Evolutionary conservation across 1,140 invertebrate species (phyloP).

Genomic region (Tetragonula clypearis): DNA sequence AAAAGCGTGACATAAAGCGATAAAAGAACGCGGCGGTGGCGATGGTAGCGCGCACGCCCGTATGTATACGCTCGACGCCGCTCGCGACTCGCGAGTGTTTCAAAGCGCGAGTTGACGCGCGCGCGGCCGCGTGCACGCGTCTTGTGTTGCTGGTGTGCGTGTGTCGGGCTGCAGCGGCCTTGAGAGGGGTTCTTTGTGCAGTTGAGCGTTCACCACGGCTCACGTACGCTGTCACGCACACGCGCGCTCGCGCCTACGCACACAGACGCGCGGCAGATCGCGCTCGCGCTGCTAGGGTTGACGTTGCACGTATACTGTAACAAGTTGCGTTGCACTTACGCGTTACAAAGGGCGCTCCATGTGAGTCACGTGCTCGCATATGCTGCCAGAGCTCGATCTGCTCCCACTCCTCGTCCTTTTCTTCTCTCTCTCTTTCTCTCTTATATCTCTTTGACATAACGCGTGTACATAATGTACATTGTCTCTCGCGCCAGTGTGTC

Average conservation of each 20-base stretch:
- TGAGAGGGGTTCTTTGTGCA: conserved; percentile 81
- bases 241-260: conserved; percentile 35
- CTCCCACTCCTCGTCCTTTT: conserved; percentile 11
- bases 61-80: conserved; percentile 1
- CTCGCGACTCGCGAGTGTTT: not conserved
- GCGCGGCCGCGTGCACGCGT: conserved; percentile 59
- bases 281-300: conserved; percentile 13
- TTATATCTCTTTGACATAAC: conserved; percentile 16
- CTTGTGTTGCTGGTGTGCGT: conserved; percentile 32
- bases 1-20: conserved; percentile 58
- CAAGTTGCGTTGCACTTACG: conserved; percentile 70
- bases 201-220: conserved; percentile 72
- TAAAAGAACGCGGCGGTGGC: conserved; percentile 31
- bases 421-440: not conserved
- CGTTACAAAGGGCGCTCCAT: conserved; percentile 74
- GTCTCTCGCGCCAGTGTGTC: not conserved
- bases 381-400: conserved; percentile 60
- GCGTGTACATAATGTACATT: conserved; percentile 18
- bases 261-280: conserved; percentile 30
- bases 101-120: not conserved
- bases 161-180: conserved; percentile 74
- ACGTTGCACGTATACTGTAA: conserved; percentile 66
- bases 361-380: conserved; percentile 77
- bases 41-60: not conserved
- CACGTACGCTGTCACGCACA: conserved; percentile 58